Conservation (phyloP, 2,888 invertebrate genomes). For the Embidobia sp. region DNA sequence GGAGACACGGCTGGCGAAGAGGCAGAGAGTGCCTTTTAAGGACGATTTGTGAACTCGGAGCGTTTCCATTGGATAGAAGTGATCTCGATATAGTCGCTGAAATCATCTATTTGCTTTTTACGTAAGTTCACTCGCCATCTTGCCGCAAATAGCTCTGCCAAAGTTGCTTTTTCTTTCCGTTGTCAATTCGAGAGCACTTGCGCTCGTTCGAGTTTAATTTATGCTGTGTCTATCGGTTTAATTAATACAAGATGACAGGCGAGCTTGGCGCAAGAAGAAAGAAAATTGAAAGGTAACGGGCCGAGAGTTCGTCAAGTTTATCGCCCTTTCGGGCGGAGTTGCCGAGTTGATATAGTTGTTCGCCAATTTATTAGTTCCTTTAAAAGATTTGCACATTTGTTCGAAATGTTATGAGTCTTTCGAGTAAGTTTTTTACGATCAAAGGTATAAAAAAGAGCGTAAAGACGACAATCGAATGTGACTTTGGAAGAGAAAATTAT, state of each 20-base stretch:
- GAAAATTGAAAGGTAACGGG: constrained; percentile 5
- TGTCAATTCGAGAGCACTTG: neutral
- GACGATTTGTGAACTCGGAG: constrained; percentile 86
- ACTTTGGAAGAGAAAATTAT: too few relatives aligned
- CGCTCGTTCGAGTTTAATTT: constrained; percentile 23
- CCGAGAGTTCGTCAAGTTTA: neutral
- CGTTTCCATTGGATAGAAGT: constrained; percentile 83
- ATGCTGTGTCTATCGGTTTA: constrained; percentile 10
- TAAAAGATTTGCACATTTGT: neutral
- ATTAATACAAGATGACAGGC: constrained; percentile 9
- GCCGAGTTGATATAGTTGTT: neutral
- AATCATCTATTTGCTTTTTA: constrained; percentile 85
- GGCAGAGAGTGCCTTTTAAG: constrained; percentile 85
- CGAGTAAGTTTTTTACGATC: too few relatives aligned
- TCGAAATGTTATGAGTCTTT: too few relatives aligned
- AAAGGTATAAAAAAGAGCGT: too few relatives aligned
- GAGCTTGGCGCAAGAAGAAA: neutral
- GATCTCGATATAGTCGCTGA: constrained; percentile 87
- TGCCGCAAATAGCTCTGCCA: constrained; percentile 8
- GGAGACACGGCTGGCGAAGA: constrained; percentile 83
- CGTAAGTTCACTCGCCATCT: constrained; percentile 83
- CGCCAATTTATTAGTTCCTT: neutral
- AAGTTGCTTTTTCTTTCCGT: constrained; percentile 7
- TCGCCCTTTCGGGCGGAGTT: neutral
- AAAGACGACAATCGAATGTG: too few relatives aligned